Evolutionary conservation across 2,888 invertebrate genomes (phyloP), one percentile per base, ranked within the genome.

Genomic region (Stegophylla sp.): DNA sequence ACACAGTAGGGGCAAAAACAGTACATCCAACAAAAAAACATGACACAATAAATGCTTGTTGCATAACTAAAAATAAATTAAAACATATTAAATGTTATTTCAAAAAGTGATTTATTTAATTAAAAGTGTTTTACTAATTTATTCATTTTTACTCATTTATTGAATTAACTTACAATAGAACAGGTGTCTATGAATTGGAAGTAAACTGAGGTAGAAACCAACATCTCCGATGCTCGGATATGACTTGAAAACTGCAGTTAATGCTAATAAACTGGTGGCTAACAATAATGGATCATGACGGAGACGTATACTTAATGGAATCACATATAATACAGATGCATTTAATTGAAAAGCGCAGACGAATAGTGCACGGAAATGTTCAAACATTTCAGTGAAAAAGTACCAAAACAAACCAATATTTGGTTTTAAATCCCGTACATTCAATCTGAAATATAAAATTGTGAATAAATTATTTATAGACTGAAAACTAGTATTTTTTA

Each of bases 351-450:
- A 98, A 84, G 97, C 95, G 86, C 93, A 96, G 34, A 98, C 91
- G 88, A 99, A 99, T 85, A 99, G 91, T 83, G 93, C 90, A 72
- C 97, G 91, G 86, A 99, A 99, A 87, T 99, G 98, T 85, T 98
- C 98, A 89, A 99, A 99, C 96, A 98, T 97, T 89, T 99, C 98
- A 0, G 97, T 98, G 87, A 99, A 99, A 88, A 99, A 98, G 86
- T 99, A 99, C 99, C 99, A 99, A 87, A 98, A 99, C 1, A 99
- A 88, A 0, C 99, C 99, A 84, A 97, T 94, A 86, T 99, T 99
- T 34, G 99, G 99, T 84, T 95, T 94, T 83, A 98, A 88, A 87
- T 99, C 98, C 1, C 95, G 94, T 74, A 97, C 96, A 23, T 91
- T 91, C 83, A 97, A 89, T 85, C 96, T 96, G 26, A 67, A 61